Percentiles rank a stretch among this genome's conserved stretches.
Evolutionary conservation across 2,888 invertebrate species (phyloP).

Genomic region (Empis livida): DNA sequence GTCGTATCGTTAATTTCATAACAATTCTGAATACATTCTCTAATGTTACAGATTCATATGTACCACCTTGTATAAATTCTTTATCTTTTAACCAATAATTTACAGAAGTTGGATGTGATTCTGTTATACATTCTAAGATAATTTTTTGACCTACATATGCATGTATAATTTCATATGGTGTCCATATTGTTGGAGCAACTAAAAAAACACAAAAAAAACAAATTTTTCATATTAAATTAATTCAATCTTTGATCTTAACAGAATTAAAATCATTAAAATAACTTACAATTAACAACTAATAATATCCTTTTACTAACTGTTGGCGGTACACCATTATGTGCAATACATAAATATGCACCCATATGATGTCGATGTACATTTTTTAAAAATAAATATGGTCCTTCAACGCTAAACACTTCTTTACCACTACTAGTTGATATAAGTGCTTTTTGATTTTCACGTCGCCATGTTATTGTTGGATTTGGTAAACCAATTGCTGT

Average conservation of each 20-base stretch:
- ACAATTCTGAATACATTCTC: constrained; percentile 65
- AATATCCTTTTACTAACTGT: constrained; percentile 33
- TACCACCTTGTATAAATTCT: constrained; percentile 30
- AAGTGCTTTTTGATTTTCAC: constrained; percentile 60
- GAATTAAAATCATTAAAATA: too few species aligned
- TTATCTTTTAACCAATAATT: constrained; percentile 35
- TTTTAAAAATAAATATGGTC: constrained; percentile 27
- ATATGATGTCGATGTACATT: constrained; percentile 27
- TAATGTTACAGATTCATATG: constrained; percentile 40
- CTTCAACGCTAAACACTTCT: constrained; percentile 28
- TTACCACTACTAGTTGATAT: constrained; percentile 15
- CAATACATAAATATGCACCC: constrained; percentile 35
- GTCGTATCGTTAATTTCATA: constrained; percentile 56
- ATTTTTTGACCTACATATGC: constrained; percentile 30
- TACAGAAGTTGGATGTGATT: constrained; percentile 31
- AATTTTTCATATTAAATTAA: too few species aligned
- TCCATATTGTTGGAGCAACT: constrained; percentile 34
- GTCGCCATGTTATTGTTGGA: constrained; percentile 76
- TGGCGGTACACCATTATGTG: constrained; percentile 35
- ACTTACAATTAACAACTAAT: constrained; percentile 32
- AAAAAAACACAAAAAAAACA: not conserved
- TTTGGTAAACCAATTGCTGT: constrained; percentile 77
- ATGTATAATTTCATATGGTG: constrained; percentile 29
- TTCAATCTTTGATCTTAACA: too few species aligned
- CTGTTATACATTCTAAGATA: constrained; percentile 30